Conservation (phyloP, 2,888 invertebrate genomes). For the Drosophila recens region DNA sequence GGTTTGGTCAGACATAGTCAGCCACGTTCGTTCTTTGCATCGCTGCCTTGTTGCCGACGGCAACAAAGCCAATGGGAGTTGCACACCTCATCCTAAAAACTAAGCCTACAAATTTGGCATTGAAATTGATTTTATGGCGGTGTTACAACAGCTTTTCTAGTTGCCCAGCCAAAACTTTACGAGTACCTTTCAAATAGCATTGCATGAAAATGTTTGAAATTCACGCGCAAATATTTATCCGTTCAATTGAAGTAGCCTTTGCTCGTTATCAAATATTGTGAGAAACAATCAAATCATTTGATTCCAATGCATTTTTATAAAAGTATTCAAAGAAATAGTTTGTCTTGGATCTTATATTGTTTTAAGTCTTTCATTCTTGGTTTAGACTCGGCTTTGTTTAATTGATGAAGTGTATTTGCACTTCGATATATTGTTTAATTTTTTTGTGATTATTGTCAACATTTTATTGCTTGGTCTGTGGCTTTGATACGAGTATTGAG, state of each 20-base stretch:
- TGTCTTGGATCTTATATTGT: not conserved
- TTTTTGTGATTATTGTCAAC: conserved; percentile 15
- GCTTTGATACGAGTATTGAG: conserved; percentile 34
- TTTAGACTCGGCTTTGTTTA: not conserved
- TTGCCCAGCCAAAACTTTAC: conserved; percentile 3
- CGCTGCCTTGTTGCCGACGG: not conserved
- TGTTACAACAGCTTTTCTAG: conserved; percentile 37
- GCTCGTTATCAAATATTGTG: not conserved
- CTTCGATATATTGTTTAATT: conserved; percentile 2
- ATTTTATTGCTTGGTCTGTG: conserved; percentile 41
- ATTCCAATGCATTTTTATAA: not conserved
- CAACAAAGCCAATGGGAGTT: conserved; percentile 28
- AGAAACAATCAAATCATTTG: not conserved
- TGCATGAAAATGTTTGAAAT: not conserved
- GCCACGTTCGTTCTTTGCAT: not conserved
- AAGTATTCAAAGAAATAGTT: not conserved
- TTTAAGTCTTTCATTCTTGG: too few relatives aligned
- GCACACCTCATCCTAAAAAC: conserved; percentile 20
- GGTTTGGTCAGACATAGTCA: conserved; percentile 25
- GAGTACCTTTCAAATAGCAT: not conserved
- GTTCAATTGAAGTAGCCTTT: not conserved
- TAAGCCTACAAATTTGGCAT: conserved; percentile 58
- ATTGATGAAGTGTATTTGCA: conserved; percentile 16
- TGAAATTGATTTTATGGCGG: conserved; percentile 62
- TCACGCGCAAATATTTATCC: not conserved